Percentiles rank a stretch among this genome's conserved stretches.
These are phyloP conservation scores for Epinephelus malabaricus DNA, from an alignment of 2,797 vertebrate species.

Conservation along the genomic window DNA sequence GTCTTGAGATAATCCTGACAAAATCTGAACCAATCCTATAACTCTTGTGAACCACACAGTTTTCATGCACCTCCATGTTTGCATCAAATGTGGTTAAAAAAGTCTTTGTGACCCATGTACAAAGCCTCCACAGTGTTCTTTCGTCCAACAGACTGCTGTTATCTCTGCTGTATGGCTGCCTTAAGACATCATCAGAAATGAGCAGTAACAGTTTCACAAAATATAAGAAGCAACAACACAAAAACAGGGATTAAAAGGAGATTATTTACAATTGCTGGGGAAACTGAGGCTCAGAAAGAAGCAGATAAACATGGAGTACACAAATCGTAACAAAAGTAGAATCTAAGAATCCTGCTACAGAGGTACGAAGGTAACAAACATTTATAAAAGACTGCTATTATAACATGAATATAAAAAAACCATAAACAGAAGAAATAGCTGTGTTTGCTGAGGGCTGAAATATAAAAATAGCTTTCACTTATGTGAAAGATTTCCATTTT, in stretches of 20 bases:
- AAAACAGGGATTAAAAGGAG: conserved; percentile 39
- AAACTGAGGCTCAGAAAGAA: conserved; percentile 31
- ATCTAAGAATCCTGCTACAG: conserved; percentile 60
- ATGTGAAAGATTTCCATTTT: conserved; percentile 2
- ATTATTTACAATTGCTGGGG: conserved; percentile 39
- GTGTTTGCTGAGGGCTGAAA: neutral
- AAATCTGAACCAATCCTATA: neutral
- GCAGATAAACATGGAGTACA: conserved; percentile 36
- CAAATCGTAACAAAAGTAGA: conserved; percentile 56
- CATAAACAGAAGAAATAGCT: neutral
- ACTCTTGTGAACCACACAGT: neutral
- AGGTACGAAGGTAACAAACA: conserved; percentile 50
- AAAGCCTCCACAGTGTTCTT: neutral
- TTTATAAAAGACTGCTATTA: conserved; percentile 54
- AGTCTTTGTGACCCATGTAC: neutral
- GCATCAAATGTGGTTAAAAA: neutral
- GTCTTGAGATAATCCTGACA: neutral
- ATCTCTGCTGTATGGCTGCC: neutral
- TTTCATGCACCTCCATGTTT: neutral
- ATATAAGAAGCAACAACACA: conserved; percentile 48
- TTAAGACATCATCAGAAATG: conserved; percentile 2
- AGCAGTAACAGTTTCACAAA: conserved; percentile 23
- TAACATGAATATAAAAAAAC: conserved; percentile 26
- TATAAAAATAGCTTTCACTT: neutral
- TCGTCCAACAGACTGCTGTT: neutral